Percentiles rank a stretch among this genome's conserved stretches.
phyloP scores from a whole-genome alignment of 2,797 vertebrate genomes.

The Sciurus carolinensis region DNA sequence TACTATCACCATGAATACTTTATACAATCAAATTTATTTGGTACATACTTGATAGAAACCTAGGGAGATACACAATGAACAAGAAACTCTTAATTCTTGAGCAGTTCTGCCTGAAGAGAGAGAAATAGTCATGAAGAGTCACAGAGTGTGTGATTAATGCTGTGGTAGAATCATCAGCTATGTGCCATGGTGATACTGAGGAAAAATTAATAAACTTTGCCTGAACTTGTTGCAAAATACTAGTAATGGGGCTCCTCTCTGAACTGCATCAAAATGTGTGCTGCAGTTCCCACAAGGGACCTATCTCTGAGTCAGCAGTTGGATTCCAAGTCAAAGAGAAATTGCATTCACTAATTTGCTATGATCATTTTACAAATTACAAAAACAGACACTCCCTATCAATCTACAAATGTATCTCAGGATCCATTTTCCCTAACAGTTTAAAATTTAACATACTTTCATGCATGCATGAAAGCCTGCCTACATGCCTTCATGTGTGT shows the following conservation, averaged over 20 bases:
- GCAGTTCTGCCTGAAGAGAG: not conserved
- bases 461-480: rapidly evolving
- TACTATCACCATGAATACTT: not conserved
- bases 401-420: not conserved
- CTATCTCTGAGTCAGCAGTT: not conserved
- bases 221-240: not conserved
- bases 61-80: not conserved
- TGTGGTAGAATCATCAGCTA: not conserved
- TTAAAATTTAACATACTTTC: not conserved
- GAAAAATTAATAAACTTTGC: not conserved
- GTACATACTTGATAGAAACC: not conserved
- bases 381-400: not conserved
- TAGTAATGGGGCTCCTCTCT: not conserved
- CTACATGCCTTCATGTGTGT: not conserved
- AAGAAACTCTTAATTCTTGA: not conserved
- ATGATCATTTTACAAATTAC: not conserved
- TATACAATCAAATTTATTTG: not conserved
- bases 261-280: not conserved
- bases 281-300: not conserved
- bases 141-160: not conserved
- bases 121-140: not conserved
- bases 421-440: not conserved
- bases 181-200: not conserved
- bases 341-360: not conserved
- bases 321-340: not conserved